Conservation (phyloP, 2,888 invertebrate genomes). For the Rotaria sp. region DNA sequence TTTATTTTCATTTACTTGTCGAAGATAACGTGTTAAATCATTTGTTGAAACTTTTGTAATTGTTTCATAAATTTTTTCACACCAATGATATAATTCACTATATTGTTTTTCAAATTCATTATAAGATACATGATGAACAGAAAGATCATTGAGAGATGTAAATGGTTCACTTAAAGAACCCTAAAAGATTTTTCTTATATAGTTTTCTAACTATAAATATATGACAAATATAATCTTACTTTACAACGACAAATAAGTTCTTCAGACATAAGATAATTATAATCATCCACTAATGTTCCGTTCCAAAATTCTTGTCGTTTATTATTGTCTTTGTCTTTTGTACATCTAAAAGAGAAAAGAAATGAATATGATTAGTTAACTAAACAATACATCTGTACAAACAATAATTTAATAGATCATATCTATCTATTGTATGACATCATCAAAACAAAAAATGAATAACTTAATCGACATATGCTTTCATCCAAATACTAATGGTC, state of each 20-base stretch:
- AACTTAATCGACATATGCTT: background rate
- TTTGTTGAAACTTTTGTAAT: background rate
- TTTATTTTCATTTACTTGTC: slow-evolving; percentile 46
- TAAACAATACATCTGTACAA: background rate
- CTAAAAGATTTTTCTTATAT: background rate
- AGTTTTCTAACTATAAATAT: too few relatives aligned
- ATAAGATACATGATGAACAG: slow-evolving; percentile 62
- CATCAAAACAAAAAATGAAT: background rate
- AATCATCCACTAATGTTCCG: background rate
- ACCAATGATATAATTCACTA: slow-evolving; percentile 72
- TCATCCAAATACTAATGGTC: background rate
- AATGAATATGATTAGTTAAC: background rate
- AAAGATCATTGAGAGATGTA: slow-evolving; percentile 23
- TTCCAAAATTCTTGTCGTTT: slow-evolving; percentile 29
- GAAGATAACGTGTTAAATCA: slow-evolving; percentile 51
- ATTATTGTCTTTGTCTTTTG: background rate
- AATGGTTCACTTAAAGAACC: background rate
- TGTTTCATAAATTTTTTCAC: slow-evolving; percentile 59
- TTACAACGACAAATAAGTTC: slow-evolving; percentile 16
- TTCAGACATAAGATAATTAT: slow-evolving; percentile 5
- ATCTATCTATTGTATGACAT: background rate
- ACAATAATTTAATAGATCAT: background rate
- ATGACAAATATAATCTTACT: background rate
- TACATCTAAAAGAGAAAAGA: background rate
- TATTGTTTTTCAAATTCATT: slow-evolving; percentile 71